Evolutionary conservation across 1,140 invertebrate genomes (phyloP).

Genomic region (Uloborus diversus): DNA sequence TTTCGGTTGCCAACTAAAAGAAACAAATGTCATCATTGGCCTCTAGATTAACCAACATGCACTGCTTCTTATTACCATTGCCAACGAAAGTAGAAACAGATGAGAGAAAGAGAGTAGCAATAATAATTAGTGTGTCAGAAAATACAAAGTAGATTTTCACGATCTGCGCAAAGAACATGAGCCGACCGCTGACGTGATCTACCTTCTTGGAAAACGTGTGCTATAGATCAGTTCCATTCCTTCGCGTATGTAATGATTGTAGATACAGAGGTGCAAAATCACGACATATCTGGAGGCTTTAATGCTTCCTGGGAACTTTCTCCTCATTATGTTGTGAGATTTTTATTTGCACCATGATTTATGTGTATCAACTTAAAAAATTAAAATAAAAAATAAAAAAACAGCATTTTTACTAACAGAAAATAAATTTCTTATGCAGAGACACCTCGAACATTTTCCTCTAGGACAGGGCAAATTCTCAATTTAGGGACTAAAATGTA

Average conservation of each 20-base stretch:
- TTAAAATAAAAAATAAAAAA: too few relatives aligned
- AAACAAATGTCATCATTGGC: conserved; percentile 51
- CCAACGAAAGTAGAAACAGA: neutral
- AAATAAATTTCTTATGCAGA: too few relatives aligned
- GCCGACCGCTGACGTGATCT: conserved; percentile 29
- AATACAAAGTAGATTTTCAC: conserved; percentile 45
- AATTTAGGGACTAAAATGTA: too few relatives aligned
- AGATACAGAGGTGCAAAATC: conserved; percentile 6
- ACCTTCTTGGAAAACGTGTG: conserved; percentile 38
- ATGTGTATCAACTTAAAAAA: too few relatives aligned
- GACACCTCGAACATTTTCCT: too few relatives aligned
- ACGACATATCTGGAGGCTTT: conserved; percentile 45
- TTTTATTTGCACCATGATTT: too few relatives aligned
- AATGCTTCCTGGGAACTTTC: too few relatives aligned
- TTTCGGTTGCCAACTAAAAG: conserved; percentile 15
- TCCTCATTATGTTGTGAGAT: too few relatives aligned
- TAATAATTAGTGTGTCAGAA: conserved; percentile 51
- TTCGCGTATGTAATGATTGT: conserved; percentile 23
- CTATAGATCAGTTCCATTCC: conserved; percentile 23
- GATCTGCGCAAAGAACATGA: neutral
- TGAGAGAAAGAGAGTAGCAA: conserved; percentile 8
- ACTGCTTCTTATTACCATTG: neutral
- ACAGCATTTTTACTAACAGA: too few relatives aligned
- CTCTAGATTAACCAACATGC: conserved; percentile 29
- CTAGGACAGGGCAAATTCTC: too few relatives aligned